These are phyloP conservation scores for Sphaeridia pumilis DNA, from an alignment of 2,888 invertebrate genomes.

Conservation along the genomic window DNA sequence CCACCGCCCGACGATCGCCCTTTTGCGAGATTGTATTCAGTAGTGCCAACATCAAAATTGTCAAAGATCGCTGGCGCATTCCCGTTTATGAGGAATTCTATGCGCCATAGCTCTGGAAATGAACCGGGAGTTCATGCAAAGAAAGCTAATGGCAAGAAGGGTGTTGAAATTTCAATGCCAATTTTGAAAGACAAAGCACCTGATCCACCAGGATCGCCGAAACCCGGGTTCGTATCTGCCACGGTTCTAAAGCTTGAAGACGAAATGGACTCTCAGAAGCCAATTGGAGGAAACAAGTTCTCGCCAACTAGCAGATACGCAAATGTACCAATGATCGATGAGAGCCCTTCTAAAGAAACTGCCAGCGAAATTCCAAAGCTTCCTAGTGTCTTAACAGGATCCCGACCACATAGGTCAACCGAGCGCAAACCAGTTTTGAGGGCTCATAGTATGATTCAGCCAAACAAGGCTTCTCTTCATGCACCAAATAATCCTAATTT, in stretches of 20 bases:
- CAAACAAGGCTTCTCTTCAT: conserved; percentile 24
- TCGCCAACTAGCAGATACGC: conserved; percentile 19
- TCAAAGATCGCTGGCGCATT: conserved; percentile 26
- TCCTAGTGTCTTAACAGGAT: background rate
- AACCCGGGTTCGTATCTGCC: background rate
- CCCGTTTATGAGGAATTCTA: conserved; percentile 30
- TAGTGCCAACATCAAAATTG: background rate
- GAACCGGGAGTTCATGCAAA: background rate
- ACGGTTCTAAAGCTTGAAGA: conserved; percentile 4
- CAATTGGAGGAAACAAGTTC: background rate
- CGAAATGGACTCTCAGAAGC: conserved; percentile 18
- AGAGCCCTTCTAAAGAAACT: conserved; percentile 11
- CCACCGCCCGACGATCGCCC: conserved; percentile 10
- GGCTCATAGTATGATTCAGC: conserved; percentile 35
- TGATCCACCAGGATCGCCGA: conserved; percentile 6
- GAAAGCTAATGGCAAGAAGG: conserved; percentile 11
- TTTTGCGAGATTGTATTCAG: conserved; percentile 22
- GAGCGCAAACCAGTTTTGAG: conserved; percentile 27
- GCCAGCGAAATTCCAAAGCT: background rate
- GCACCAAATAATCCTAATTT: conserved; percentile 21
- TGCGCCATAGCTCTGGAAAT: no score
- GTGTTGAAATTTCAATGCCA: conserved; percentile 31
- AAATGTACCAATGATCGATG: conserved; percentile 18
- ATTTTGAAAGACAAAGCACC: conserved; percentile 24
- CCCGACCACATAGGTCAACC: conserved; percentile 2